Base-by-base conservation (phyloP, 2,797 vertebrate species). In the Coendou prehensilis region DNA sequence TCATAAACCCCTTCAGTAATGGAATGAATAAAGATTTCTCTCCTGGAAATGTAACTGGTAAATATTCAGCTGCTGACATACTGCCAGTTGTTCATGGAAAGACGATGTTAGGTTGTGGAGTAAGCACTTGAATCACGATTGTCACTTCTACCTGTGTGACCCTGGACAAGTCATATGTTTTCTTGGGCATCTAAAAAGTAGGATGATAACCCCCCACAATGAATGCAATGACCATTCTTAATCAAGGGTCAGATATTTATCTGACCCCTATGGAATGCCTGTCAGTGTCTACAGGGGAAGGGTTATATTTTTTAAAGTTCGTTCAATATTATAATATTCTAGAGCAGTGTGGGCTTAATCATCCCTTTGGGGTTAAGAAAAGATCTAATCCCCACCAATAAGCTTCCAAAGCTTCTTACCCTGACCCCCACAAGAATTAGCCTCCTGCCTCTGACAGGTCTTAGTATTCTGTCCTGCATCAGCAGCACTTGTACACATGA, bases 1-100 rank as follows among this genome's bases (percentile, higher is more conserved):
- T 98, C 97, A 97, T 98, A 97, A 98, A 98, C 95, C 88, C 84
- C 88, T 97, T 98, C 96, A 97, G 87, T 96, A 94, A 97, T 95
- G 93, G 85, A 92, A 96, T 98, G 94, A 97, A 97, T 97, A 97
- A 96, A 96, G 75, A 73, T 87, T 97, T 96, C 91, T 73, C 10
- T 0, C 64, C 88, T 89, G 76, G 88, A 93, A 91, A 75, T 95
- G 20, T 87, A 94, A 57, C 67, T 45, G 80, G 81, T 93, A 88
- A 92, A 87, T 71, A 84, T 28, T 90, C 56, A 63, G 82, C 91
- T 28, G 67, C 63, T 57, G 56, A 67, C 22, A 5, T 17, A 57
- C 6, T 69, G 26, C 52, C 54, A 41, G 11, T 75, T 11, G 1
- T 54, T 91, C 33, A 33, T 1, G 63, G 54, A 94, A 73, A 59